phyloP scores from a whole-genome alignment of 2,797 vertebrate genomes.

The Fratercula arctica region DNA sequence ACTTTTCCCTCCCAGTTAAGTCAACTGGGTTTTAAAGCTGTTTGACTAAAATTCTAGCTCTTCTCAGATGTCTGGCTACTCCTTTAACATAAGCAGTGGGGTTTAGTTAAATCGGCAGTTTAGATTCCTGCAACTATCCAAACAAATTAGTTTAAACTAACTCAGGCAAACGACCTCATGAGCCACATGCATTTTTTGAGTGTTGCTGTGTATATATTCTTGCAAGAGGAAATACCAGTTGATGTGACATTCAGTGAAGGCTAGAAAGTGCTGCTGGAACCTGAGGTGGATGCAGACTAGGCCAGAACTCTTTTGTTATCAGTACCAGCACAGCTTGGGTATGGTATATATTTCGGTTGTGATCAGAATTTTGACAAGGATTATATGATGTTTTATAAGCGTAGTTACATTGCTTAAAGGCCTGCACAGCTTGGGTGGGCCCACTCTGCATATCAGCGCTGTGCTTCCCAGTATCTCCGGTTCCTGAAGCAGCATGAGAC shows the following conservation, averaged over 20 bases:
- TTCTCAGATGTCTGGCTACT: not conserved
- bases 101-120: not conserved
- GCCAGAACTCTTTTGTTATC: not conserved
- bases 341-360: not conserved
- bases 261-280: not conserved
- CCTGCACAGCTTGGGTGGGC: not conserved
- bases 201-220: not conserved
- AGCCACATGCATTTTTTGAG: not conserved
- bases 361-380: not conserved
- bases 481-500: not conserved
- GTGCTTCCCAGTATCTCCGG: rapidly evolving
- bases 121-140: not conserved
- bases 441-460: not conserved
- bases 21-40: not conserved
- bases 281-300: not conserved
- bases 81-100: not conserved
- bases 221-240: not conserved
- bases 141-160: not conserved
- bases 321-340: not conserved
- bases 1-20: not conserved
- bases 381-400: not conserved
- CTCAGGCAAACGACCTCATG: not conserved
- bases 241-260: not conserved
- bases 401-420: not conserved
- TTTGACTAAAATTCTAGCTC: not conserved